phyloP scores from a whole-genome alignment of 2,797 vertebrate species.

The Smutsia gigantea region DNA sequence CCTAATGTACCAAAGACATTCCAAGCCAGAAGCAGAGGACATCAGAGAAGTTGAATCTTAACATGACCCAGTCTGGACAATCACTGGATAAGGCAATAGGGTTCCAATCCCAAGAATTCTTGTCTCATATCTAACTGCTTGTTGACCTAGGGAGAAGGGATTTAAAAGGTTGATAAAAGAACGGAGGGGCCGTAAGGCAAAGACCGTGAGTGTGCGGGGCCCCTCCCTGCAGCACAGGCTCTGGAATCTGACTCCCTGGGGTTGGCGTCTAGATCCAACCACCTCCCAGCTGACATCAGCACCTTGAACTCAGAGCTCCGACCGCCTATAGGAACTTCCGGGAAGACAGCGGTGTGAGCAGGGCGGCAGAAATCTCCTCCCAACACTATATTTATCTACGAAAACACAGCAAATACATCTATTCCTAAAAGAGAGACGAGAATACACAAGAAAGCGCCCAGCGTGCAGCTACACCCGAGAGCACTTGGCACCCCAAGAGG shows the following conservation, averaged over 20 bases:
- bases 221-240: accelerated
- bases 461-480: no score
- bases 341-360: no score
- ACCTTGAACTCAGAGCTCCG: not conserved
- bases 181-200: accelerated
- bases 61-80: not conserved
- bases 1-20: not conserved
- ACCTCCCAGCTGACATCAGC: not conserved
- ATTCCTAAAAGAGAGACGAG: no score
- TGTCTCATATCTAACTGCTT: not conserved
- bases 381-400: no score
- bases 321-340: no score
- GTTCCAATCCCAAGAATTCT: not conserved
- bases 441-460: no score
- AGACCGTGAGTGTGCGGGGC: accelerated
- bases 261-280: not conserved
- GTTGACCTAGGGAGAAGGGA: not conserved
- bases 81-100: not conserved
- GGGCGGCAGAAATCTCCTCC: no score
- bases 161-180: not conserved
- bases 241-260: not conserved
- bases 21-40: not conserved
- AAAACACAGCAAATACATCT: no score
- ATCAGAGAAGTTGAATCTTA: not conserved
- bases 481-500: no score